Evolutionary conservation across 1,140 invertebrate genomes (phyloP), one percentile per base, ranked within the genome.

Genomic region (Cydia splendana): DNA sequence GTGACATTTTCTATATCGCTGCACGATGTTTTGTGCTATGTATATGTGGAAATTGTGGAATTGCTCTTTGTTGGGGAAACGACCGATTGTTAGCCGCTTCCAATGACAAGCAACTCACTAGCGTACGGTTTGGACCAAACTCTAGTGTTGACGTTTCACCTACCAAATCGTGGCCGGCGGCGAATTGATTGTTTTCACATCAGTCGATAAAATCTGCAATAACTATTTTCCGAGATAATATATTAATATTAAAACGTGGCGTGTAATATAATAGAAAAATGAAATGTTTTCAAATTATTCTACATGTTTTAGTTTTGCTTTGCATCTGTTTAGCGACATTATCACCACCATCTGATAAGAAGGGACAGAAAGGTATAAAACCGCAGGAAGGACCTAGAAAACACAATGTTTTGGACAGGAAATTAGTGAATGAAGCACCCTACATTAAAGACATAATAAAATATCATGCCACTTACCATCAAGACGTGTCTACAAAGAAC

Each of bases 401-500:
- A 79, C 93, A 95, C 77, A 95, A 95, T 91, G 96, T 98, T 18
- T 93, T 95, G 75, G 94, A 96, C 69, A 93, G 96, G 85, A 94
- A 95, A 80, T 93, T 98, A 76, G 95, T 98, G 0, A 93, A 93
- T 5, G 94, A 95, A 82, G 94, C 95, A 71, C 94, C 95, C 1
- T 94, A 95, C 81, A 91, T 94, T 13, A 95, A 95, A 84, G 96
- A 98, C 80, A 97, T 98, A 78, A 81, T 98, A 75, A 94, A 95
- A 76, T 96, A 98, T 87, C 94, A 97, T 92, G 94, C 95, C 57
- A 94, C 95, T 0, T 98, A 96, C 90, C 95, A 95, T 87, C 95
- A 95, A 82, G 95, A 97, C 75, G 96, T 95, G 7, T 92, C 94
- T 4, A 80, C 93, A 0, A 95, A 95, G 80, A 94, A 95, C 81